These are phyloP conservation scores for Eueides isabella DNA, from an alignment of 1,140 invertebrate species.

Conservation along the genomic window DNA sequence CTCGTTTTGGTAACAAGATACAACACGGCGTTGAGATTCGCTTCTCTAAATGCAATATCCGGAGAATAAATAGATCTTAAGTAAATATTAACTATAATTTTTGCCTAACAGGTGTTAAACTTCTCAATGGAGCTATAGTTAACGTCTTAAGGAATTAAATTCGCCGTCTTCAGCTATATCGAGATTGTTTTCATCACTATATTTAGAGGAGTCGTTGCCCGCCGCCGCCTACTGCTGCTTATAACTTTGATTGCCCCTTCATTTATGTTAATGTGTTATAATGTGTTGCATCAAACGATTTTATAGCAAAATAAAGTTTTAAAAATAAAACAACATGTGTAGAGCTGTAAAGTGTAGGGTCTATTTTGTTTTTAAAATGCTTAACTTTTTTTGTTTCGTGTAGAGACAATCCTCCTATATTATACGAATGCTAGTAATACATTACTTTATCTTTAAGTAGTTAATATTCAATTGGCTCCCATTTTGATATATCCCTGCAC, in stretches of 20 bases:
- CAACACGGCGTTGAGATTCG: no score
- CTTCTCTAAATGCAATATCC: no score
- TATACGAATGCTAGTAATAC: no score
- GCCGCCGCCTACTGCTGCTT: conserved; percentile 21
- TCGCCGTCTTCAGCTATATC: neutral
- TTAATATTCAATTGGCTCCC: no score
- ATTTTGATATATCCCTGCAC: no score
- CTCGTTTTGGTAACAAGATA: no score
- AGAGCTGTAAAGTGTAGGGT: neutral
- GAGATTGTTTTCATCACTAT: conserved; percentile 3
- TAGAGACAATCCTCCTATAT: no score
- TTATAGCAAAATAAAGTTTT: neutral
- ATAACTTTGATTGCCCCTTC: conserved; percentile 22
- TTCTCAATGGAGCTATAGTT: conserved; percentile 24
- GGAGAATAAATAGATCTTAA: no score
- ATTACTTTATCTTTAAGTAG: no score
- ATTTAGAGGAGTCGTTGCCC: conserved; percentile 26
- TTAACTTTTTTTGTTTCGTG: no score
- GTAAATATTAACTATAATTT: neutral
- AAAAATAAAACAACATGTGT: neutral
- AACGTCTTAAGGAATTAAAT: conserved; percentile 14
- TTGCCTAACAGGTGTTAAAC: neutral
- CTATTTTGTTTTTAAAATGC: neutral
- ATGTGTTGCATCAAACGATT: conserved; percentile 1
- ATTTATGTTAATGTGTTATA: conserved; percentile 13